phyloP scores from a whole-genome alignment of 1,140 invertebrate species.

The Diabrotica virgifera region DNA sequence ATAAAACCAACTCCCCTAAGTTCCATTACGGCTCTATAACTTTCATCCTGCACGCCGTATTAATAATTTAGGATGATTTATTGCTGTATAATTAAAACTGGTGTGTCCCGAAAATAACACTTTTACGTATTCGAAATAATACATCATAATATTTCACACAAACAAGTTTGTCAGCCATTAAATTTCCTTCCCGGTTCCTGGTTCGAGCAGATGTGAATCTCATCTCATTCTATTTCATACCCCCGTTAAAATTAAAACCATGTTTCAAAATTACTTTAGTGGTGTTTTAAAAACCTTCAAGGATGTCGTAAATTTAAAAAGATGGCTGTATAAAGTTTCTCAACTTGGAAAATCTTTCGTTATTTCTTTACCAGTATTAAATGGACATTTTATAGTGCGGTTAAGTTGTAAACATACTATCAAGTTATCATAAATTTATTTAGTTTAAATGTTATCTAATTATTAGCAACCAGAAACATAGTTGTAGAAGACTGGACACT shows the following conservation, averaged over 20 bases:
- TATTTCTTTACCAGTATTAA: constrained; percentile 18
- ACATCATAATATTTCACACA: constrained; percentile 33
- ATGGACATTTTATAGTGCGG: constrained; percentile 8
- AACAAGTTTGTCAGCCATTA: constrained; percentile 25
- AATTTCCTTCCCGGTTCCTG: constrained; percentile 25
- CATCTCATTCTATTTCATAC: constrained; percentile 11
- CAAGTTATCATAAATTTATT: too few species aligned
- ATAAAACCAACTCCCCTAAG: constrained; percentile 9
- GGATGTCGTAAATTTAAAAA: constrained; percentile 45
- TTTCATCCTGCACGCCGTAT: constrained; percentile 10
- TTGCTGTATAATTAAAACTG: constrained; percentile 32
- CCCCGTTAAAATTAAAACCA: constrained; percentile 44
- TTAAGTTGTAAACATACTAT: neutral
- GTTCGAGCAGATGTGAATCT: constrained; percentile 27
- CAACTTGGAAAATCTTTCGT: constrained; percentile 32
- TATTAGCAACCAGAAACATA: too few species aligned
- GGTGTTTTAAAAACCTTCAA: constrained; percentile 44
- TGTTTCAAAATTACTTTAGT: constrained; percentile 46
- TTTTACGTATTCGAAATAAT: constrained; percentile 33
- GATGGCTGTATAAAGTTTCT: constrained; percentile 45
- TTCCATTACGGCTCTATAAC: constrained; percentile 7
- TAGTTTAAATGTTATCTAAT: too few species aligned
- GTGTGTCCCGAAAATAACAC: constrained; percentile 29
- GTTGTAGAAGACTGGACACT: too few species aligned
- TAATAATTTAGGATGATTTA: constrained; percentile 36